Conservation (phyloP, 2,113 vertebrate genomes). For the Choloepus hoffmanni region DNA sequence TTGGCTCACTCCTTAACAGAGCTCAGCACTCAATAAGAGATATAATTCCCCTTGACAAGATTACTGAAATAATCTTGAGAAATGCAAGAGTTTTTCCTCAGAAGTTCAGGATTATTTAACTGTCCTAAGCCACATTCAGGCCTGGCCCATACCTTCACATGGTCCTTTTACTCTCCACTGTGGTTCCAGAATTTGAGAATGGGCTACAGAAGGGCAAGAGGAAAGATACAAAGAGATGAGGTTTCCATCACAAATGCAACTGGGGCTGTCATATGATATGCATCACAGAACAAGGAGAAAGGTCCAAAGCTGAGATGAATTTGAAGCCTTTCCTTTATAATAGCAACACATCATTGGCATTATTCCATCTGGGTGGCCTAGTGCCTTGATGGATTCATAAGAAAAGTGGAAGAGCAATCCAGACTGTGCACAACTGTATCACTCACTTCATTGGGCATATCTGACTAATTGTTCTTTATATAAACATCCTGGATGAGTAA, state of each 20-base stretch:
- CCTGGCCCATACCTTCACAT: background rate
- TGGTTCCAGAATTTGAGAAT: background rate
- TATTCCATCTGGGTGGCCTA: background rate
- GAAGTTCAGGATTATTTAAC: background rate
- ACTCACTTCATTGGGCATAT: background rate
- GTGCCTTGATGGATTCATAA: background rate
- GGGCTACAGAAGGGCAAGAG: background rate
- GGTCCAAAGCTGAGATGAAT: background rate
- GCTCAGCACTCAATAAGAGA: background rate
- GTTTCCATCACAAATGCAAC: background rate
- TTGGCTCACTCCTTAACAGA: background rate
- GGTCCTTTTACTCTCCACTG: background rate
- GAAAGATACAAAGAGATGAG: background rate
- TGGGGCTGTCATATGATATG: background rate
- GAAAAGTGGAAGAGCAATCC: background rate
- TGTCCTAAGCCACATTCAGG: background rate
- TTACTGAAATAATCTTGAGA: background rate
- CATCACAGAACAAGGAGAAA: background rate
- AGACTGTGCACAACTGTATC: background rate
- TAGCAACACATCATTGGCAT: constrained; percentile 20
- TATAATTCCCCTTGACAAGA: background rate
- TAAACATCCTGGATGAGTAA: background rate
- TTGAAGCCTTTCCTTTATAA: background rate
- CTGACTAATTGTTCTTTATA: background rate
- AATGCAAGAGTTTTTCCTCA: background rate